Conservation (phyloP, 2,888 invertebrate species). For the Adineta ricciae region DNA sequence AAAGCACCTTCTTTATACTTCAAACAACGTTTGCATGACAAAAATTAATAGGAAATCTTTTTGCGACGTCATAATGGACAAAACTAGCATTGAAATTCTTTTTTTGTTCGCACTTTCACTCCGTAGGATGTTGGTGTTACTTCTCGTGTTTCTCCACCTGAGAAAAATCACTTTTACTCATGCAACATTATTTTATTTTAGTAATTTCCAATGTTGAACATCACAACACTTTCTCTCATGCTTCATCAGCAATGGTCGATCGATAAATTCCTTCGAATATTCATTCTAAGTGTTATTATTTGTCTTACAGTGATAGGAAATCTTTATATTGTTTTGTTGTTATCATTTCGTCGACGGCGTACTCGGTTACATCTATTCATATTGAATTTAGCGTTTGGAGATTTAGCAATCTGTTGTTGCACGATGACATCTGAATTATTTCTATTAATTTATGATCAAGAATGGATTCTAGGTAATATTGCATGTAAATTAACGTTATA, state of each 20-base stretch:
- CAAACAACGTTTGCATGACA: too few relatives aligned
- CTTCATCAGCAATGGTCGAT: conserved; percentile 21
- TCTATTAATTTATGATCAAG: conserved; percentile 47
- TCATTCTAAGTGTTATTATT: conserved; percentile 40
- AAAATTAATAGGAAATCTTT: too few relatives aligned
- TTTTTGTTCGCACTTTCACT: too few relatives aligned
- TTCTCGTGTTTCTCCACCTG: too few relatives aligned
- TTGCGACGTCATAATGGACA: too few relatives aligned
- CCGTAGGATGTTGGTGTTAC: too few relatives aligned
- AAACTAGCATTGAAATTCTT: too few relatives aligned
- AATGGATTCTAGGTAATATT: conserved; percentile 50
- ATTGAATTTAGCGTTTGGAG: conserved; percentile 50
- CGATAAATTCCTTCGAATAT: conserved; percentile 38
- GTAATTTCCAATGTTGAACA: too few relatives aligned
- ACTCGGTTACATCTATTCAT: conserved; percentile 50
- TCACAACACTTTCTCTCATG: too few relatives aligned
- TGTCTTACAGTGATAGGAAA: conserved; percentile 49
- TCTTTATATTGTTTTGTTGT: conserved; percentile 44
- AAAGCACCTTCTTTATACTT: too few relatives aligned
- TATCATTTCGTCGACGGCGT: conserved; percentile 44
- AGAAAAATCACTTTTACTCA: too few relatives aligned
- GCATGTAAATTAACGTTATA: conserved; percentile 50
- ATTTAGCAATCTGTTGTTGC: conserved; percentile 49
- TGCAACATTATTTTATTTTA: too few relatives aligned
- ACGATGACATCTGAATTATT: conserved; percentile 51